Evolutionary conservation across 2,113 vertebrate species (phyloP), one percentile per base, ranked within the genome.

Genomic region (Pelvicachromis taeniatus): DNA sequence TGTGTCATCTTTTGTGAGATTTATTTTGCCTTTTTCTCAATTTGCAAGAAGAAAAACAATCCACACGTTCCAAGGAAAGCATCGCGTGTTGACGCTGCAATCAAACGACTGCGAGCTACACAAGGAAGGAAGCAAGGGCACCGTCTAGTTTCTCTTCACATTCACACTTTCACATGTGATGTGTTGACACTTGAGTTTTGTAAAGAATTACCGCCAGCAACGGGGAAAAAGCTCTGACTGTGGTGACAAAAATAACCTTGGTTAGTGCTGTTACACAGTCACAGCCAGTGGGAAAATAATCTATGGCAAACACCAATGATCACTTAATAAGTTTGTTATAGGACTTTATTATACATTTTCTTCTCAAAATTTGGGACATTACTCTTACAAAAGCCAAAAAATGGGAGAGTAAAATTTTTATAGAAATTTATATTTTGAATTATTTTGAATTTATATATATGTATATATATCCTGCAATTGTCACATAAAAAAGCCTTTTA

Each of bases 1-100:
- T 90, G 88, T 89, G 81, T 86, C 61, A 50, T n/a, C 9, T 59
- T 19, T 77, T 59, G 19, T 77, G 13, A 77, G 11, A 81, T n/a
- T 19, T n/a, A 2, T 31, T 91, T 88, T 80, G 19, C 61, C 19
- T 77, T 52, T 50, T 61, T 29, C 14, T 19, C 17, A 13, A 38
- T 77, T 53, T 53, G 6, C 4, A 58, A 56, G 26, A 53, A 14
- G 4, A 70, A 23, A 3, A 16, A 42, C 58, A n/a, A 31, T 48
- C 11, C 23, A 56, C 50, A 17, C 4, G 10, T 73, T 42, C 16
- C 5, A 29, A 29, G 19, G 54, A 56, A 56, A 31, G 19, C 35
- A 6, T 53, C 16, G 29, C 7, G 6, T 9, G 12, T 33, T 53
- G 50, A 38, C 31, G 14, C 16, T 48, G 45, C 38, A 80, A 23